Evolutionary conservation across 2,113 vertebrate genomes (phyloP).

Genomic region (Leptodactylus fuscus): DNA sequence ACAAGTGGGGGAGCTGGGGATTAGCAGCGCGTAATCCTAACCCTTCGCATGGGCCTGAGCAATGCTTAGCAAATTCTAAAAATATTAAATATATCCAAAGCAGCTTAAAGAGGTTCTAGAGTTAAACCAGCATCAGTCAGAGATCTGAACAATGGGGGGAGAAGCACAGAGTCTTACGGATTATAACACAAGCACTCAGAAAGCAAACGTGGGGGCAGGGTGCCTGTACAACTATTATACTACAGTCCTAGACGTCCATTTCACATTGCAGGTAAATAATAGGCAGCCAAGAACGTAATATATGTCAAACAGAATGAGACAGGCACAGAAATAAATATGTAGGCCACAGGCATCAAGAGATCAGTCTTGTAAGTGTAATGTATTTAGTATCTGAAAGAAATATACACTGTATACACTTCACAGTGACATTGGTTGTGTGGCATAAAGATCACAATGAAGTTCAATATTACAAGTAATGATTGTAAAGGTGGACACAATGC

Average conservation of each 20-base stretch:
- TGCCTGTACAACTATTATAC: too few species aligned
- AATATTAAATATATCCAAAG: conserved; percentile 56
- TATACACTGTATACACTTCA: too few species aligned
- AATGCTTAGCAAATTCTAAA: conserved; percentile 21
- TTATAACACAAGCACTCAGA: conserved; percentile 17
- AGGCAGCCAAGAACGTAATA: background rate
- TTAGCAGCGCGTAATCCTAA: conserved; percentile 21
- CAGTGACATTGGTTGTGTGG: too few species aligned
- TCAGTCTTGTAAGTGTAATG: background rate
- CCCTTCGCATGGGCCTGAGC: background rate
- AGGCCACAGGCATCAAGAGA: background rate
- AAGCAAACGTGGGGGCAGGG: background rate
- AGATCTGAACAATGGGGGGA: conserved; percentile 24
- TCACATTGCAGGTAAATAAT: too few species aligned
- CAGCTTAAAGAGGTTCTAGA: conserved; percentile 41
- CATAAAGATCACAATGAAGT: too few species aligned
- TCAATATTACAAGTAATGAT: too few species aligned
- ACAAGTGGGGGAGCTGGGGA: background rate
- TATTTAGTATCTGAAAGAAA: background rate
- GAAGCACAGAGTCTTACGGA: conserved; percentile 9
- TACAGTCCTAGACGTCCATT: background rate
- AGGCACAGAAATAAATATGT: background rate
- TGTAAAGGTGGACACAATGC: too few species aligned
- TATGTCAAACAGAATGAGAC: background rate
- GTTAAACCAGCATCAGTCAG: conserved; percentile 50